Conservation (phyloP, 1,140 invertebrate species). For the Dreissena polymorpha region DNA sequence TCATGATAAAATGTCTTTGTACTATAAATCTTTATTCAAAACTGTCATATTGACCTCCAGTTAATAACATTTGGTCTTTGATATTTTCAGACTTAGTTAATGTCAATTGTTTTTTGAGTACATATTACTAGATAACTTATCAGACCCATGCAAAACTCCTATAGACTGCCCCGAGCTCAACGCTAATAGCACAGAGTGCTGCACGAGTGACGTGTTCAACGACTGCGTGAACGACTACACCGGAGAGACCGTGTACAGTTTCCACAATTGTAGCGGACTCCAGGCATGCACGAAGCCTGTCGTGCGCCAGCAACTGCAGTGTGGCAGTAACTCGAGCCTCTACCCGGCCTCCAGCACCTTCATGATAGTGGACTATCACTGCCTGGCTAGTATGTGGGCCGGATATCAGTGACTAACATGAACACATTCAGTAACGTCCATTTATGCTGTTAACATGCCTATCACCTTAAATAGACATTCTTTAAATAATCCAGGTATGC, state of each 20-base stretch:
- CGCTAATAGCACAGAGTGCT: neutral
- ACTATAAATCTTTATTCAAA: too few species aligned
- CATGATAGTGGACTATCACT: constrained; percentile 39
- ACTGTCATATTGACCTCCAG: too few species aligned
- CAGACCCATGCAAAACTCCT: too few species aligned
- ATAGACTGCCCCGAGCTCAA: too few species aligned
- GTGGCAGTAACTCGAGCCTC: neutral
- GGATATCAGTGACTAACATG: neutral
- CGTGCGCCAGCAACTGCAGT: constrained; percentile 3
- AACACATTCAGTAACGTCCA: neutral
- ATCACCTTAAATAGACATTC: too few species aligned
- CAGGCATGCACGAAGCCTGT: neutral
- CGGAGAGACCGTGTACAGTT: neutral
- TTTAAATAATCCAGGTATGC: too few species aligned
- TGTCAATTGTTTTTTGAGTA: too few species aligned
- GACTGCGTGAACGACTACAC: constrained; percentile 24
- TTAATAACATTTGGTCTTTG: too few species aligned
- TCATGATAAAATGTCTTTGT: too few species aligned
- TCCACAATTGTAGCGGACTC: constrained; percentile 1
- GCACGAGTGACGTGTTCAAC: neutral
- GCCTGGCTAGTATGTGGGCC: constrained; percentile 15
- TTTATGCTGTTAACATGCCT: too few species aligned
- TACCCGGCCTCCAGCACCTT: constrained; percentile 19
- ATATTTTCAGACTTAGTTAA: too few species aligned
- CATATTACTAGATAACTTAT: too few species aligned